These are phyloP conservation scores for Trematocara nigrifrons DNA, from an alignment of 2,113 vertebrate species.

Conservation along the genomic window DNA sequence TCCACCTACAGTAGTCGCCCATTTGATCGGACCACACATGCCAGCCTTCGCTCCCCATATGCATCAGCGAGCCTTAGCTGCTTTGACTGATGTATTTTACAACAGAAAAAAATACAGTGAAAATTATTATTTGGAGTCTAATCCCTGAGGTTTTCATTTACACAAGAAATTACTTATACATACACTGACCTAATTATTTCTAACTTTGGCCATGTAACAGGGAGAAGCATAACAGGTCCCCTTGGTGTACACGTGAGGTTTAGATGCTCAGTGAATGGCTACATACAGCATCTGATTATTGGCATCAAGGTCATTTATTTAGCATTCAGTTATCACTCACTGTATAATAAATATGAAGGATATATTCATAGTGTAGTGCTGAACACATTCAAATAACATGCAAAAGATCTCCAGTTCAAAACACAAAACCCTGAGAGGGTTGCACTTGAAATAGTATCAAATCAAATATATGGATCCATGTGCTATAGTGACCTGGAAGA, in stretches of 20 bases:
- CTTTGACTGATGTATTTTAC: neutral
- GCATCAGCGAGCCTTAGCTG: neutral
- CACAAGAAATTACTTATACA: neutral
- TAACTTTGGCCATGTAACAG: neutral
- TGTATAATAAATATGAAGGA: neutral
- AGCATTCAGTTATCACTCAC: neutral
- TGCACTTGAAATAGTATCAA: neutral
- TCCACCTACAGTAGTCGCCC: neutral
- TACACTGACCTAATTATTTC: neutral
- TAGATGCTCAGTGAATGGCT: neutral
- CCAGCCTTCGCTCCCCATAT: neutral
- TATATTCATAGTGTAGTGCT: neutral
- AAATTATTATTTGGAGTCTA: neutral
- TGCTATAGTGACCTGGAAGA: neutral
- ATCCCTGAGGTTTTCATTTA: neutral
- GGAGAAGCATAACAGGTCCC: neutral
- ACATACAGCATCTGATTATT: neutral
- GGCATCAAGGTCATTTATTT: neutral
- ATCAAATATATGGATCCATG: neutral
- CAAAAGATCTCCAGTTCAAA: neutral
- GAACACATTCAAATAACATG: neutral
- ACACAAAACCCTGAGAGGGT: neutral
- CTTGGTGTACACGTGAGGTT: neutral
- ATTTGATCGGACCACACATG: neutral
- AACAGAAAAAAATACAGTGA: neutral